Conservation (phyloP, 2,113 vertebrate genomes). For the Gyps fulvus region DNA sequence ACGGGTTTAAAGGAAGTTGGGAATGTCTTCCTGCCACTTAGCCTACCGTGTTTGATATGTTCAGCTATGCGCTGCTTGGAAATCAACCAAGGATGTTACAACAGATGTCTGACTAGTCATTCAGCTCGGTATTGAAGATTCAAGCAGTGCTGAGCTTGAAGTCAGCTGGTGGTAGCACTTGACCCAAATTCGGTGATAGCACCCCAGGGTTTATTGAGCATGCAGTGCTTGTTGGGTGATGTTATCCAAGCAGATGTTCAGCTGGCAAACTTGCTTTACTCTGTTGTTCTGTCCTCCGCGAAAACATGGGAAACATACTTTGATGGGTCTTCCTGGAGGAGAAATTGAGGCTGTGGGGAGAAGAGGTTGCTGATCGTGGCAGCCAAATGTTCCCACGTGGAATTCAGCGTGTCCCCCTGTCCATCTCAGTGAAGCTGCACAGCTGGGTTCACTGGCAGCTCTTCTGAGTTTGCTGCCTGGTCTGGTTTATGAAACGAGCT, state of each 20-base stretch:
- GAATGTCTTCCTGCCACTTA: not conserved
- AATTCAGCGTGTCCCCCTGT: fast-evolving
- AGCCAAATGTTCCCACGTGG: not conserved
- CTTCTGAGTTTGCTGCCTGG: not conserved
- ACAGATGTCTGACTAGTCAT: not conserved
- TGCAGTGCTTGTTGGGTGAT: not conserved
- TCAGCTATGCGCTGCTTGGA: not conserved
- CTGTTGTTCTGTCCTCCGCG: not conserved
- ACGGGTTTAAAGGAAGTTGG: not conserved
- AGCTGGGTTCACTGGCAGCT: not conserved
- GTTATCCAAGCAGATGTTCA: not conserved
- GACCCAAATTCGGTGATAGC: not conserved
- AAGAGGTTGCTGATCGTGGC: not conserved
- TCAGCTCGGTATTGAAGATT: not conserved
- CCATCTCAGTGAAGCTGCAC: not conserved
- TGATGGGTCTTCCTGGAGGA: not conserved
- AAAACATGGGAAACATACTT: not conserved
- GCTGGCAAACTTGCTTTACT: not conserved
- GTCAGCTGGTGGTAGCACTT: not conserved
- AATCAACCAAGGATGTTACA: not conserved
- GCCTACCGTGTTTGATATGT: not conserved
- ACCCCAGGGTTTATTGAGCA: not conserved
- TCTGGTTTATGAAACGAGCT: not conserved
- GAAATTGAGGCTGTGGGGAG: not conserved
- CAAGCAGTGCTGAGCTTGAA: not conserved